Evolutionary conservation across 2,113 vertebrate genomes (phyloP).

Genomic region (Suricata suricatta): DNA sequence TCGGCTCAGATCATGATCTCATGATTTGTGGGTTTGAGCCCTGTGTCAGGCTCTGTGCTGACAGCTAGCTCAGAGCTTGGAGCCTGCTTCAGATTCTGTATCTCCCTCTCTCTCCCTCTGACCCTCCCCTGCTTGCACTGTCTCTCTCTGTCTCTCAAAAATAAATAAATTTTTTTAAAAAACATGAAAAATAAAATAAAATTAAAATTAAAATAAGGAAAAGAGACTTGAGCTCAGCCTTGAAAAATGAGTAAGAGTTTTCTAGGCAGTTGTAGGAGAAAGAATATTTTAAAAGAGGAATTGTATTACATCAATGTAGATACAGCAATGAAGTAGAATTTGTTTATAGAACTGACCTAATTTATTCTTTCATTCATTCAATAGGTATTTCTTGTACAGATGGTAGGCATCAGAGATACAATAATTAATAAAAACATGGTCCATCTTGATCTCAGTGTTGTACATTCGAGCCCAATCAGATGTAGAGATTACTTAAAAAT

Average conservation of each 20-base stretch:
- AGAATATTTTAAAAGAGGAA: not conserved
- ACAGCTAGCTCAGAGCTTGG: no score
- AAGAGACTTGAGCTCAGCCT: not conserved
- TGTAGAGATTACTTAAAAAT: not conserved
- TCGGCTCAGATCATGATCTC: no score
- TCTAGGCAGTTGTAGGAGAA: not conserved
- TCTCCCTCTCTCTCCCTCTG: no score
- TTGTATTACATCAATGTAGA: not conserved
- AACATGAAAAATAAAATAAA: no score
- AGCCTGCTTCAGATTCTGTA: no score
- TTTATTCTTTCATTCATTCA: not conserved
- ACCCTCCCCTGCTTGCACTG: no score
- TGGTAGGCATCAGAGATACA: not conserved
- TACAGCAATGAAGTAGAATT: not conserved
- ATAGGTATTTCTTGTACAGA: not conserved
- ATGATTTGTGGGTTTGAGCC: no score
- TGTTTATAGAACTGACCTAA: not conserved
- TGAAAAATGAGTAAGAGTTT: conserved; percentile 5
- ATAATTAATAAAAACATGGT: not conserved
- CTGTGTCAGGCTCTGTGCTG: no score
- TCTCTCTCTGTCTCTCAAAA: no score
- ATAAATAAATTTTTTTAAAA: no score
- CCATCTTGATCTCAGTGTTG: not conserved
- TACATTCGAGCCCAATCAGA: not conserved
- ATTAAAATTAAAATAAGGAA: not conserved